These are phyloP conservation scores for Argopecten irradians DNA, from an alignment of 1,140 invertebrate genomes.

Conservation along the genomic window DNA sequence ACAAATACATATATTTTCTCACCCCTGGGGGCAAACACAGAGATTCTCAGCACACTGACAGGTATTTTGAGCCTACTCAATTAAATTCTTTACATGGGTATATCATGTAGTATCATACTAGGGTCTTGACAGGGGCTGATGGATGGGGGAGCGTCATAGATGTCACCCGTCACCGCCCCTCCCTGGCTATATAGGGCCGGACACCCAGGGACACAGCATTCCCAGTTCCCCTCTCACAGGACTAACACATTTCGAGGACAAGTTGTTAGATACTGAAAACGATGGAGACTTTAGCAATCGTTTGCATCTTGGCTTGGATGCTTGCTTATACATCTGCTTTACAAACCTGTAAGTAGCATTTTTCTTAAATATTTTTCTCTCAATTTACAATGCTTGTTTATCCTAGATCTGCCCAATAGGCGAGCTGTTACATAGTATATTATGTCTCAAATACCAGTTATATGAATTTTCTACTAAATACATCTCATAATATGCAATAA, in stretches of 20 bases:
- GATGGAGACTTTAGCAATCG: not conserved
- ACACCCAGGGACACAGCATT: not conserved
- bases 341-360: not conserved
- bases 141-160: not conserved
- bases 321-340: not conserved
- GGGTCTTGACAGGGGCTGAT: not conserved
- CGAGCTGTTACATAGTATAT: too few species aligned
- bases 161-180: conserved; percentile 19
- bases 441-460: too few species aligned
- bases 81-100: conserved; percentile 18
- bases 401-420: too few species aligned
- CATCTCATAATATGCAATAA: too few species aligned
- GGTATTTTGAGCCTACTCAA: not conserved
- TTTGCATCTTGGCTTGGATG: not conserved
- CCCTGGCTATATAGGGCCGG: not conserved
- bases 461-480: too few species aligned
- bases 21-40: not conserved
- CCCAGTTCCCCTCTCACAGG: not conserved
- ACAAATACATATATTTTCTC: not conserved
- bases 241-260: not conserved
- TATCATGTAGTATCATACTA: not conserved
- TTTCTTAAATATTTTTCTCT: too few species aligned
- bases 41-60: not conserved
- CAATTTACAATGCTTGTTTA: too few species aligned
- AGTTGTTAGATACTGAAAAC: not conserved